Conservation (phyloP, 2,888 invertebrate species). For the Clunio marinus region DNA sequence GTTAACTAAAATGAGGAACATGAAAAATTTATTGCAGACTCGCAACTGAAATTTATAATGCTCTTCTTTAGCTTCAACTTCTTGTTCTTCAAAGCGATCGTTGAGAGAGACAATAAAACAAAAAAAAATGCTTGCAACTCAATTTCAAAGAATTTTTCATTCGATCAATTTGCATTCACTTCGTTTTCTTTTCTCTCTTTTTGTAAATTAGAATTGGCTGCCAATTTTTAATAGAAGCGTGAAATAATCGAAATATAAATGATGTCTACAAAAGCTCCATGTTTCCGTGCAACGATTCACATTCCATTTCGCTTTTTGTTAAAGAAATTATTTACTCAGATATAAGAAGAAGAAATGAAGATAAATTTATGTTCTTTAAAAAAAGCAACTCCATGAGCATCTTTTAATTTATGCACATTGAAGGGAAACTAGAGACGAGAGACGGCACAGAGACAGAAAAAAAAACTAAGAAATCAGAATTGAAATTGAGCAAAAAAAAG, state of each 20-base stretch:
- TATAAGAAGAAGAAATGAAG: conserved; percentile 1
- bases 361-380: background rate
- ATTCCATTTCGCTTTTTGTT: too few species aligned
- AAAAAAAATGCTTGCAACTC: background rate
- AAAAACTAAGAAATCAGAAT: too few species aligned
- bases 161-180: conserved; percentile 21
- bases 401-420: conserved; percentile 3
- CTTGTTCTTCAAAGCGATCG: too few species aligned
- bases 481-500: background rate
- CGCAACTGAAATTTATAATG: background rate
- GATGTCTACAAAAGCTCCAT: too few species aligned
- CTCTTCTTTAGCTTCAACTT: background rate
- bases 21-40: conserved; percentile 33
- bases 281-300: too few species aligned
- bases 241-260: background rate
- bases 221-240: background rate
- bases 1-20: background rate
- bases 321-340: too few species aligned
- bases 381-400: background rate
- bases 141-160: conserved; percentile 23
- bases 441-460: conserved; percentile 7
- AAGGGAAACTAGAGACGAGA: background rate
- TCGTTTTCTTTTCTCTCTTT: background rate
- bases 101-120: background rate
- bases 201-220: conserved; percentile 21